A percentile compares a stretch with the other conserved stretches of the same genome.
phyloP scores from a whole-genome alignment of 2,797 vertebrate species.

The Anisognathus igniventris region DNA sequence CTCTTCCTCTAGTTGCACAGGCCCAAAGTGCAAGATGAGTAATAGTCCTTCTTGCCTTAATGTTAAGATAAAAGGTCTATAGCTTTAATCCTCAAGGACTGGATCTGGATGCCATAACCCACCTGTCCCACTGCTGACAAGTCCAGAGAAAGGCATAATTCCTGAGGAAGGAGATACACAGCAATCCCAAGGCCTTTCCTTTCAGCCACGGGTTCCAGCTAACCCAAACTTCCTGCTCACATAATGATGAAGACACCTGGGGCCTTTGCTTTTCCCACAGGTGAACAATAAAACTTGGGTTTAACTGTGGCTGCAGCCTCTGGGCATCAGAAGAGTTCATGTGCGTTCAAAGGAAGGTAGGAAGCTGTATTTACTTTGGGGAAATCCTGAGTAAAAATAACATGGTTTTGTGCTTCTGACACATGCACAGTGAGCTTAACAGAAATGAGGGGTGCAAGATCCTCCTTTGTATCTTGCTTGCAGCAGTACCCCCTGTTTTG shows the following conservation, averaged over 20 bases:
- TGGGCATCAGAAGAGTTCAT: not conserved
- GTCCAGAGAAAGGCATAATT: not conserved
- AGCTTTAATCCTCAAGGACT: not conserved
- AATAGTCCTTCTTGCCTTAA: not conserved
- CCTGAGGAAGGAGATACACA: not conserved
- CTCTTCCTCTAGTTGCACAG: not conserved
- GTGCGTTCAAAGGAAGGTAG: not conserved
- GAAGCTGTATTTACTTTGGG: not conserved
- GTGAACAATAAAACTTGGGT: not conserved
- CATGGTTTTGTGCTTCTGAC: not conserved
- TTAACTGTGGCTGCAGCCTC: not conserved
- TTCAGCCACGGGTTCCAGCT: not conserved
- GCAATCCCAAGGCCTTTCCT: not conserved
- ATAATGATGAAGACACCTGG: rapidly evolving
- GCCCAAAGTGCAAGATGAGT: not conserved
- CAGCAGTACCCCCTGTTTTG: not conserved
- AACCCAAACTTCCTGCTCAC: not conserved
- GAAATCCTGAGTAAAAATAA: slow-evolving; percentile 5
- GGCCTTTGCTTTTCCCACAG: not conserved
- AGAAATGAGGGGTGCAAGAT: not conserved
- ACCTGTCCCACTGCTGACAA: not conserved
- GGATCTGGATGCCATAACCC: not conserved
- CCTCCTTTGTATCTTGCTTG: not conserved
- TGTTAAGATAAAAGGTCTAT: not conserved
- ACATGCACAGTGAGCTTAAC: not conserved